Conservation (phyloP, 2,113 vertebrate species). For the Cryptomyrus ogoouensis region DNA sequence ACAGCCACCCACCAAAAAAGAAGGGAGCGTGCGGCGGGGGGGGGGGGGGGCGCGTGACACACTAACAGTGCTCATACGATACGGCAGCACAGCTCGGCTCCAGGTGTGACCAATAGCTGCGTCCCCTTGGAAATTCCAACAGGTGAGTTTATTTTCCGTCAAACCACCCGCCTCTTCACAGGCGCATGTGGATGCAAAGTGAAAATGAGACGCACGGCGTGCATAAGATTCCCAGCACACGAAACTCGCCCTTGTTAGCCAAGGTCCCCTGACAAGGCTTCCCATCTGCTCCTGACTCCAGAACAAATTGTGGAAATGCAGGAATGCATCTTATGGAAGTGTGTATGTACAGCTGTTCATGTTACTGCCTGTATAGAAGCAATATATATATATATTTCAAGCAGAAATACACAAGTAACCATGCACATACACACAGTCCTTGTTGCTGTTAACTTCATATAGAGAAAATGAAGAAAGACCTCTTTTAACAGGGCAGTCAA, state of each 20-base stretch:
- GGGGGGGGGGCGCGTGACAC: background rate
- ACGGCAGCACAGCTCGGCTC: background rate
- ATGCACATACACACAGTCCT: background rate
- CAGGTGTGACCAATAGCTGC: background rate
- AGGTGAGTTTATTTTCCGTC: background rate
- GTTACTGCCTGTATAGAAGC: background rate
- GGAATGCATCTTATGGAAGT: background rate
- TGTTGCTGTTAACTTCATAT: background rate
- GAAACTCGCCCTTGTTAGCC: background rate
- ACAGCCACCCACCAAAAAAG: background rate
- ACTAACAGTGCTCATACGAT: background rate
- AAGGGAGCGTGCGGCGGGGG: background rate
- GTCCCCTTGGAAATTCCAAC: background rate
- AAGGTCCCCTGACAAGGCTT: background rate
- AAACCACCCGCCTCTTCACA: background rate
- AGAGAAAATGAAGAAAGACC: background rate
- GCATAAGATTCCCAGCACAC: background rate
- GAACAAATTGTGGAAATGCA: background rate
- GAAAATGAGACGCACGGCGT: background rate
- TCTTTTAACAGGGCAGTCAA: background rate
- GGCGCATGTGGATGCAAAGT: background rate
- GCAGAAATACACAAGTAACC: background rate
- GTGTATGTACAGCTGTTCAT: background rate
- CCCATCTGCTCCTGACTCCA: background rate
- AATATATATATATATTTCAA: background rate